phyloP scores from a whole-genome alignment of 2,888 invertebrate species.

The Eupithecia abbreviata region DNA sequence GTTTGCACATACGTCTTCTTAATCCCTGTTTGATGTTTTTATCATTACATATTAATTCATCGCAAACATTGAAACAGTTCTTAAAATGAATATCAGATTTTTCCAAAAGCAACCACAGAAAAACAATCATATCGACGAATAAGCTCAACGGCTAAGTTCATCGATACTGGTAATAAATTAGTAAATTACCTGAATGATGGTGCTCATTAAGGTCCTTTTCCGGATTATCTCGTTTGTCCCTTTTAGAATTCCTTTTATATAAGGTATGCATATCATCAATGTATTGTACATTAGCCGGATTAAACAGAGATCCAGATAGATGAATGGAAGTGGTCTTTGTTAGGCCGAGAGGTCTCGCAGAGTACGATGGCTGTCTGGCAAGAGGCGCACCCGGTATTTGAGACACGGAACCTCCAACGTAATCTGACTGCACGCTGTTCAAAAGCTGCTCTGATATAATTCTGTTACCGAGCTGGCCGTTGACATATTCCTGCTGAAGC shows the following conservation, averaged over 20 bases:
- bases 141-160: neutral
- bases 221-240: conserved; percentile 79
- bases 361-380: conserved; percentile 47
- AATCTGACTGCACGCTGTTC: conserved; percentile 63
- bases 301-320: conserved; percentile 75
- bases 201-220: conserved; percentile 71
- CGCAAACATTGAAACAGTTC: neutral
- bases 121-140: neutral
- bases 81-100: neutral
- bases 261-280: conserved; percentile 84
- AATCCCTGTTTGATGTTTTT: neutral
- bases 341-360: conserved; percentile 57
- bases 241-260: conserved; percentile 79
- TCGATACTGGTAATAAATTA: neutral
- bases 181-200: conserved; percentile 50
- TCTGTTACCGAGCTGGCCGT: conserved; percentile 86
- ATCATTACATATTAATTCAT: neutral
- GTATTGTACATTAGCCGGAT: conserved; percentile 86
- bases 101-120: neutral
- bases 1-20: neutral
- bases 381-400: conserved; percentile 54
- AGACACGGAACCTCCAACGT: conserved; percentile 44
- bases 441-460: conserved; percentile 84
- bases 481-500: conserved; percentile 83
- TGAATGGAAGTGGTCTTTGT: conserved; percentile 68